Evolutionary conservation across 2,888 invertebrate species (phyloP), one percentile per base, ranked within the genome.

Genomic region (Blera fallax): DNA sequence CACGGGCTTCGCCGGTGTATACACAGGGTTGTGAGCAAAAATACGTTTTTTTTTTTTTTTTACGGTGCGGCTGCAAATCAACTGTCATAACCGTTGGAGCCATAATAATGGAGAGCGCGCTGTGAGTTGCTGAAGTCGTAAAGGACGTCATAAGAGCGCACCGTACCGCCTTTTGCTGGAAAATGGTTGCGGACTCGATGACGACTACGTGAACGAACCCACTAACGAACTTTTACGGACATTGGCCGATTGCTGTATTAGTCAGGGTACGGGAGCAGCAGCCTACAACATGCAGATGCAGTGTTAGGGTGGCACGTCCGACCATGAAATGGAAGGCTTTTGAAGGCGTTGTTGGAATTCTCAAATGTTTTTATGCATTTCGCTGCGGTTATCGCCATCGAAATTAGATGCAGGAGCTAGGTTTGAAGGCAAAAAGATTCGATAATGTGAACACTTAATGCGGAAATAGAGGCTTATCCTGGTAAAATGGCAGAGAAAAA

Each of bases 191-290:
- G 56, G 60, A 43, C 27, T 40, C 60, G 10, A 18, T 64, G 45
- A 18, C 62, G 48, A 48, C 48, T 52, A 52, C 34, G 50, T 58
- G 34, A 34, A 58, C 37, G 65, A 50, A 37, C 34, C 50, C 24
- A 37, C 32, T 48, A 72, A 72, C 72, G 72, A 72, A 60, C 72
- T 60, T 72, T 72, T 60, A 48, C 72, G 72, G 72, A 72, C 58
- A 60, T 37, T 60, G 72, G 48, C 43, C 70, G 70, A 62, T 62
- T n/a, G n/a, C n/a, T n/a, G n/a, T n/a, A n/a, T n/a, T n/a, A n/a
- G n/a, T n/a, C n/a, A n/a, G n/a, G n/a, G n/a, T n/a, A n/a, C n/a
- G n/a, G n/a, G n/a, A n/a, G n/a, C n/a, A n/a, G n/a, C n/a, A n/a
- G n/a, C n/a, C n/a, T n/a, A 45, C 45, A 45, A 29, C n/a, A 45